These are phyloP conservation scores for Drosophila neonasuta DNA, from an alignment of 2,888 invertebrate genomes.

Conservation along the genomic window DNA sequence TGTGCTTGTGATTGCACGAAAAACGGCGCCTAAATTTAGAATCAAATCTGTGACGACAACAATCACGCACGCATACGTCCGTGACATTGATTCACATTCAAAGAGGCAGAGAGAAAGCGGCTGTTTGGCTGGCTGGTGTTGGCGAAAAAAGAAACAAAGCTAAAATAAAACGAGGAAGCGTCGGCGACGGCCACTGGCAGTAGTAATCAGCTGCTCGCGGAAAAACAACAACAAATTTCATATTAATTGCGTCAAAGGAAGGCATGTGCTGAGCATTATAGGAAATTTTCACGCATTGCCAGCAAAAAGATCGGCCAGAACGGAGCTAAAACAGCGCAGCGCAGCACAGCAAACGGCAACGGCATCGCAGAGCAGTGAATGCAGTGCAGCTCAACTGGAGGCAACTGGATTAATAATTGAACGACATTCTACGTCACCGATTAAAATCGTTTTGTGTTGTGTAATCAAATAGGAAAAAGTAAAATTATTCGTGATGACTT, in stretches of 20 bases:
- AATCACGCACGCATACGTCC: conserved; percentile 53
- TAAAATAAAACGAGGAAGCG: conserved; percentile 71
- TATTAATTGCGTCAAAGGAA: conserved; percentile 43
- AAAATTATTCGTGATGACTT: conserved; percentile 6
- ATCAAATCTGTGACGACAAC: conserved; percentile 33
- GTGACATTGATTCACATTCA: conserved; percentile 72
- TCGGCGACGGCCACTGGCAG: conserved; percentile 30
- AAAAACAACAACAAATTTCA: conserved; percentile 18
- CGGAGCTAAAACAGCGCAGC: conserved; percentile 5
- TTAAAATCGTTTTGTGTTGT: conserved; percentile 49
- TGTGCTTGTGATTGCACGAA: conserved; percentile 40
- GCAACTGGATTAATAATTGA: conserved; percentile 21
- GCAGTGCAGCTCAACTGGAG: conserved; percentile 3
- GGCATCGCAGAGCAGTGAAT: conserved; percentile 5
- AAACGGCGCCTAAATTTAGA: conserved; percentile 43
- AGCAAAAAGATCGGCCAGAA: conserved; percentile 9
- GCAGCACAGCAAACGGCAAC: not conserved
- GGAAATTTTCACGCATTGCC: conserved; percentile 34
- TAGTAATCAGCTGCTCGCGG: conserved; percentile 70
- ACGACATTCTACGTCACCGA: conserved; percentile 1
- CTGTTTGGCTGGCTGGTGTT: conserved; percentile 17
- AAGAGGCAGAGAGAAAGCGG: conserved; percentile 39
- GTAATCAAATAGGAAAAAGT: conserved; percentile 49
- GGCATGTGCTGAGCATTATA: conserved; percentile 16
- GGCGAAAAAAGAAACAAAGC: conserved; percentile 25